Conservation (phyloP, 2,113 vertebrate genomes). For the Physeter macrocephalus region DNA sequence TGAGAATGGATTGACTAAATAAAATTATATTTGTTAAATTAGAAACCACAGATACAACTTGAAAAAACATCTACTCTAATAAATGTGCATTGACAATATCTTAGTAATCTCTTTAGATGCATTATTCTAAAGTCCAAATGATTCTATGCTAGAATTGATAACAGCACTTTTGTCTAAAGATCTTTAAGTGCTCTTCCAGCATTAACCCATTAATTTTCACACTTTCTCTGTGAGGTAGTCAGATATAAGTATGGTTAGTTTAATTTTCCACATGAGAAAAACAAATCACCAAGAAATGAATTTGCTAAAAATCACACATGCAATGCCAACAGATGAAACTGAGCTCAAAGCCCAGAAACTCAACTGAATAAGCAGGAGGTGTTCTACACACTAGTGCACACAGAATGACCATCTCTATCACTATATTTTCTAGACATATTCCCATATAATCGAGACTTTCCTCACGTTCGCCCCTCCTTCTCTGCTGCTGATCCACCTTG, state of each 20-base stretch:
- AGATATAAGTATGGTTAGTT: background rate
- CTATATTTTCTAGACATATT: background rate
- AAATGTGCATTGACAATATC: background rate
- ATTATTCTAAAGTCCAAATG: constrained; percentile 1
- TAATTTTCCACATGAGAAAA: constrained; percentile 46
- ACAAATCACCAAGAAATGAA: constrained; percentile 40
- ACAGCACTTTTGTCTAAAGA: constrained; percentile 1
- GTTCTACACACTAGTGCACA: background rate
- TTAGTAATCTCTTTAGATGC: constrained; percentile 25
- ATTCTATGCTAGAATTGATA: background rate
- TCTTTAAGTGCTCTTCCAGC: constrained; percentile 6
- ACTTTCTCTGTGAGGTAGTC: background rate
- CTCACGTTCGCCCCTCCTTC: background rate
- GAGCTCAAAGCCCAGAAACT: background rate
- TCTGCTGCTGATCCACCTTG: background rate
- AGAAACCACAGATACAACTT: constrained; percentile 30
- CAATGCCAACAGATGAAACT: background rate
- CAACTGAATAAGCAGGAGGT: background rate
- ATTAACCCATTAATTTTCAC: constrained; percentile 34
- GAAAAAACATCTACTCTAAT: constrained; percentile 32
- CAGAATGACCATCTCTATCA: background rate
- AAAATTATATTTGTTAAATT: constrained; percentile 45
- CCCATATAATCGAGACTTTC: background rate
- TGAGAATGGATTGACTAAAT: constrained; percentile 44
- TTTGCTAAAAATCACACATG: background rate